These are phyloP conservation scores for Chrysoperla carnea DNA, from an alignment of 1,140 invertebrate genomes.

Conservation along the genomic window DNA sequence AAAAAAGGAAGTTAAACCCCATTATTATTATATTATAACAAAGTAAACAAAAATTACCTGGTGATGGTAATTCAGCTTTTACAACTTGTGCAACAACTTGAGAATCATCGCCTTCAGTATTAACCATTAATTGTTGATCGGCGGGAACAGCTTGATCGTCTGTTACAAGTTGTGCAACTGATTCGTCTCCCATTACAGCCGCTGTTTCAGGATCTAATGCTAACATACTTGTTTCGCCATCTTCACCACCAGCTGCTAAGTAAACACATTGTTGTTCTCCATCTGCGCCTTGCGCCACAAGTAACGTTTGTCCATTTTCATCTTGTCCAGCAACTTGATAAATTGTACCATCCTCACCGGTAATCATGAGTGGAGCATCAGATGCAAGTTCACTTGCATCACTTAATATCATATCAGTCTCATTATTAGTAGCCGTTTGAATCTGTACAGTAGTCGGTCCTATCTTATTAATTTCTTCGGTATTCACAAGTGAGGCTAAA, in stretches of 20 bases:
- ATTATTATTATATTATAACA: too few relatives aligned
- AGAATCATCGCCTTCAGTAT: conserved; percentile 23
- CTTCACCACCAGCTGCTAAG: conserved; percentile 40
- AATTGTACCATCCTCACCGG: conserved; percentile 46
- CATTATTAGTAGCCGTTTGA: conserved; percentile 15
- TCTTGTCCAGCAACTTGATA: conserved; percentile 56
- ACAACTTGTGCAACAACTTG: conserved; percentile 70
- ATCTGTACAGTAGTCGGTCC: conserved; percentile 16
- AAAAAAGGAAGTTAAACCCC: too few relatives aligned
- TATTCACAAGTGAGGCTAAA: conserved; percentile 15
- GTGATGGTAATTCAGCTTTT: conserved; percentile 58
- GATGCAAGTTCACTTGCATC: conserved; percentile 21
- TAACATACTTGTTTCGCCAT: conserved; percentile 28
- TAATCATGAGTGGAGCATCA: conserved; percentile 38
- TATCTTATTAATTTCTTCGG: conserved; percentile 14
- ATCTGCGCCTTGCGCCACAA: conserved; percentile 43
- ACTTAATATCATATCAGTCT: conserved; percentile 13
- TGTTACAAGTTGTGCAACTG: conserved; percentile 23
- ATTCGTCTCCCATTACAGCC: conserved; percentile 24
- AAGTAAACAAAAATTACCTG: too few relatives aligned
- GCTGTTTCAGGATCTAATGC: conserved; percentile 17
- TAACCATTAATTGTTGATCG: conserved; percentile 8
- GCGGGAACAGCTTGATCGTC: conserved; percentile 11
- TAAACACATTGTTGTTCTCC: conserved; percentile 52
- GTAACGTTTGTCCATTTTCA: conserved; percentile 51